Evolutionary conservation across 2,797 vertebrate species (phyloP).

Genomic region (Synanceia verrucosa): DNA sequence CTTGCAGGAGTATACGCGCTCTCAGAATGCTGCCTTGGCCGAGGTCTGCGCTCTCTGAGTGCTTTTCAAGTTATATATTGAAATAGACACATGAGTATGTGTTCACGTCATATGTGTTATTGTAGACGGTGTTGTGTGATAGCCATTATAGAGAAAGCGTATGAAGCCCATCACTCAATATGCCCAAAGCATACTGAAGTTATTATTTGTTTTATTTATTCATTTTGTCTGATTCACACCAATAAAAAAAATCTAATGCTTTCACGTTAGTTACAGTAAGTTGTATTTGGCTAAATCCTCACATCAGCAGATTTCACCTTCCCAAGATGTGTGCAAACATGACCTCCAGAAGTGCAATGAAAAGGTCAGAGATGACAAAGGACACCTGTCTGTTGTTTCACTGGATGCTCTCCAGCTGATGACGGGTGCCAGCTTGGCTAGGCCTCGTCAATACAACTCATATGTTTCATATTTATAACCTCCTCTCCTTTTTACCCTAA

Average conservation of each 20-base stretch:
- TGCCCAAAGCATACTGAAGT: background rate
- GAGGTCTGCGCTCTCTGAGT: too few species aligned
- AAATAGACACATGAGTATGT: background rate
- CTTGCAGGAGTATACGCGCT: too few species aligned
- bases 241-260: background rate
- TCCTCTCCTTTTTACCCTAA: constrained; percentile 70
- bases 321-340: background rate
- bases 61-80: constrained; percentile 2
- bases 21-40: too few species aligned
- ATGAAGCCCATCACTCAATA: constrained; percentile 14
- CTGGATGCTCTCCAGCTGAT: constrained; percentile 44
- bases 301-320: constrained; percentile 14
- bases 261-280: background rate
- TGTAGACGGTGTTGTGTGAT: background rate
- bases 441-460: constrained; percentile 71
- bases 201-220: background rate
- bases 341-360: constrained; percentile 36
- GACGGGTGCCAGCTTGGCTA: constrained; percentile 73
- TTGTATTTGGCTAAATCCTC: background rate
- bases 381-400: constrained; percentile 68
- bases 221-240: background rate
- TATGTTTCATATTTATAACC: constrained; percentile 79
- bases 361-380: constrained; percentile 50
- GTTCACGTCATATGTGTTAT: background rate
- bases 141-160: constrained; percentile 5